Percentiles rank a stretch among this genome's conserved stretches.
These are phyloP conservation scores for Plagodis dolabraria DNA, from an alignment of 2,888 invertebrate species.

Conservation along the genomic window DNA sequence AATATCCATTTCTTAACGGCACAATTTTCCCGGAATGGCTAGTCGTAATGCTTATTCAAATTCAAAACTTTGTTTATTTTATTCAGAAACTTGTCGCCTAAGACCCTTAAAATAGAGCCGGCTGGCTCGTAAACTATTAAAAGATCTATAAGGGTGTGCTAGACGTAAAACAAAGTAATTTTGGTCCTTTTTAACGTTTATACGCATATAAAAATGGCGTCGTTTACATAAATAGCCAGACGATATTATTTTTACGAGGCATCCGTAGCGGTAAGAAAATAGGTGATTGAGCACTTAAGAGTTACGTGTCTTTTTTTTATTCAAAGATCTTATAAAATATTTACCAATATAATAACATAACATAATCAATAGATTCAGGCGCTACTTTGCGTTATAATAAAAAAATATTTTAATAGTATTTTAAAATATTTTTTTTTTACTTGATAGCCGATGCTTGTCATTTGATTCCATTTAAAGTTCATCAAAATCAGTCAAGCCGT, in stretches of 20 bases:
- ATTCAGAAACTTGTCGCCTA: not conserved
- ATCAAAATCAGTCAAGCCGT: no score
- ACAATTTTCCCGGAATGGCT: no score
- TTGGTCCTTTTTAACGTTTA: conserved; percentile 31
- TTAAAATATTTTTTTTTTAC: no score
- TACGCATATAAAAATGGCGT: conserved; percentile 30
- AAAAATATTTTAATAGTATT: no score
- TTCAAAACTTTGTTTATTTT: no score
- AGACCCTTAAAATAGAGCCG: conserved; percentile 1
- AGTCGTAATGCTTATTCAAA: no score
- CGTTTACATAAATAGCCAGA: conserved; percentile 26
- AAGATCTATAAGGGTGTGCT: conserved; percentile 13
- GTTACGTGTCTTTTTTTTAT: not conserved
- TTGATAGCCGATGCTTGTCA: no score
- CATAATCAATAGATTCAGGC: no score
- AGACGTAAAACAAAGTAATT: conserved; percentile 38
- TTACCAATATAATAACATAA: no score
- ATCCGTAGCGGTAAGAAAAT: conserved; percentile 19
- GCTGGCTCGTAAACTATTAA: not conserved
- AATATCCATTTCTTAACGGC: no score
- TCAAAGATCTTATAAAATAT: not conserved
- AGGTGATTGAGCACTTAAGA: conserved; percentile 3
- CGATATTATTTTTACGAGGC: conserved; percentile 29
- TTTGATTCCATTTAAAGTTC: no score
- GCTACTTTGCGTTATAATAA: no score